These are phyloP conservation scores for Gari tellinella DNA, from an alignment of 2,888 invertebrate species.

Conservation along the genomic window DNA sequence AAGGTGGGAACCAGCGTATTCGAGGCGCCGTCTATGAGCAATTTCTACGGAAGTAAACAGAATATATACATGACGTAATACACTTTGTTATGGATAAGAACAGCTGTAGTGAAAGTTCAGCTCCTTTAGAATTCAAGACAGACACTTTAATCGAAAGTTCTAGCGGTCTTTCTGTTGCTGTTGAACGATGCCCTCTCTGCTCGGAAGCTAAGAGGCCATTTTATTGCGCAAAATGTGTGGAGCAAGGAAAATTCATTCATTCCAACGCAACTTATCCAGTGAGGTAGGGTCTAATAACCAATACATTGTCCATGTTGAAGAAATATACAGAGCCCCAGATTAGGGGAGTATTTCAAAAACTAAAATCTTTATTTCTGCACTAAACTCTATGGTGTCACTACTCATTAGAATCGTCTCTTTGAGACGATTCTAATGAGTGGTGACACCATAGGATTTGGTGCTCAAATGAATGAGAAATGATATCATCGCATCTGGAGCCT, in stretches of 20 bases:
- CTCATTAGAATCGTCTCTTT: no score
- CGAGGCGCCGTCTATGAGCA: neutral
- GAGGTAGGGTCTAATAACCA: no score
- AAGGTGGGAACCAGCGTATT: neutral
- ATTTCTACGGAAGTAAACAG: conserved; percentile 58
- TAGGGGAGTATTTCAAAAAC: no score
- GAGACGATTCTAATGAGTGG: no score
- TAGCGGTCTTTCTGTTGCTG: conserved; percentile 69
- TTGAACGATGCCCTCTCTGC: conserved; percentile 77
- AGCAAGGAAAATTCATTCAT: conserved; percentile 71
- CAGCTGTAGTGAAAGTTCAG: conserved; percentile 62
- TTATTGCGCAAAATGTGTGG: conserved; percentile 73
- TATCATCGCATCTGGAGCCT: no score
- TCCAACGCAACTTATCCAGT: conserved; percentile 67
- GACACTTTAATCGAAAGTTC: conserved; percentile 61
- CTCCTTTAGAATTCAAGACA: conserved; percentile 62
- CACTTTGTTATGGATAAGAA: conserved; percentile 67
- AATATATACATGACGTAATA: conserved; percentile 61
- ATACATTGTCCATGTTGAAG: no score
- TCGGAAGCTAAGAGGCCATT: conserved; percentile 68
- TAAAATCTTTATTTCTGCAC: no score
- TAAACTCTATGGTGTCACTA: no score
- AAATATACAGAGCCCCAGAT: no score
- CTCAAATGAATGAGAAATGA: no score
- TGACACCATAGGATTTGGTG: no score